A percentile compares a stretch with the other conserved stretches of the same genome.
These are phyloP conservation scores for Selene dorsalis DNA, from an alignment of 2,797 vertebrate species.

Conservation along the genomic window DNA sequence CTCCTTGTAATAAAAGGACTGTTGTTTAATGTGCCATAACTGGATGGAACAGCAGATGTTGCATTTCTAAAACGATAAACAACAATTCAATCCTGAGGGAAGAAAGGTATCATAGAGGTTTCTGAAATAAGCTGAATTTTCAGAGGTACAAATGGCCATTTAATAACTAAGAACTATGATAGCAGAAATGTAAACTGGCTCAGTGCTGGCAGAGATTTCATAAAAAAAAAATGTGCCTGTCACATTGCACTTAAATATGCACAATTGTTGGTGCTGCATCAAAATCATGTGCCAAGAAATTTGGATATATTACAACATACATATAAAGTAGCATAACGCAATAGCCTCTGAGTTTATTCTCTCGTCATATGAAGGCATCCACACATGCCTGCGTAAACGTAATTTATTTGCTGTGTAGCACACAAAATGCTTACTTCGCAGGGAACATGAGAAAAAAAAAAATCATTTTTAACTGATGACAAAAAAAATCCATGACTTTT, in stretches of 20 bases:
- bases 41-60: conserved; percentile 76
- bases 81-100: conserved; percentile 65
- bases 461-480: conserved; percentile 90
- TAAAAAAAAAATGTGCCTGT: conserved; percentile 28
- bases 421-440: conserved; percentile 71
- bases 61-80: conserved; percentile 78
- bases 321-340: conserved; percentile 18
- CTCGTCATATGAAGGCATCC: conserved; percentile 66
- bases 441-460: conserved; percentile 69
- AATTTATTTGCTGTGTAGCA: conserved; percentile 46
- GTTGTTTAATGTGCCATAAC: conserved; percentile 74
- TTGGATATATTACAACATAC: conserved; percentile 46
- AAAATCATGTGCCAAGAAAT: conserved; percentile 67
- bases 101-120: conserved; percentile 40
- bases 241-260: conserved; percentile 54
- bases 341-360: conserved; percentile 42
- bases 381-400: conserved; percentile 22
- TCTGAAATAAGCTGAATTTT: conserved; percentile 38
- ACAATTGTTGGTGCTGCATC: conserved; percentile 40
- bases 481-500: conserved; percentile 86
- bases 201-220: conserved; percentile 19
- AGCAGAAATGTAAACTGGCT: conserved; percentile 24
- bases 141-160: conserved; percentile 38
- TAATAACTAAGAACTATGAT: conserved; percentile 34
- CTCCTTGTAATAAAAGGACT: conserved; percentile 70